Evolutionary conservation across 1,140 invertebrate genomes (phyloP).

Genomic region (Teleopsis dalmanni): DNA sequence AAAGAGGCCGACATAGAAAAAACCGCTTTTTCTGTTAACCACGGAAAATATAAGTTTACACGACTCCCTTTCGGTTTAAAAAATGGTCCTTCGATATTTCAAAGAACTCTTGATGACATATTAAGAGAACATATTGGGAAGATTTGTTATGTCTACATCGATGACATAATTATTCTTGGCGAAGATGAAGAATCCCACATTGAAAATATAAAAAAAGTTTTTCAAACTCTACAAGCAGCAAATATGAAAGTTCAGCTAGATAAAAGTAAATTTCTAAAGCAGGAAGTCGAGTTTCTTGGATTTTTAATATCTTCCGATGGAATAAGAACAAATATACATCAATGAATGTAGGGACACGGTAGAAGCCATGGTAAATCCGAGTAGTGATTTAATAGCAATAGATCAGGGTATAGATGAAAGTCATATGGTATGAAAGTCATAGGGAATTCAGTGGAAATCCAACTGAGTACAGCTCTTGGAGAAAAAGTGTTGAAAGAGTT

Average conservation of each 20-base stretch:
- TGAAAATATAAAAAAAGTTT: slow-evolving; percentile 2
- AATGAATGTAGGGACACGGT: no score
- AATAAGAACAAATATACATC: no score
- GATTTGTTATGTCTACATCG: slow-evolving; percentile 4
- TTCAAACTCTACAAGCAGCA: slow-evolving; percentile 1
- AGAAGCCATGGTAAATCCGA: no score
- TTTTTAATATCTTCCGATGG: no score
- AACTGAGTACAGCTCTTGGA: slow-evolving; percentile 8
- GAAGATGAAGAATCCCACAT: neutral
- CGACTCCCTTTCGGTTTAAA: neutral
- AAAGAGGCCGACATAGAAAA: slow-evolving; percentile 28
- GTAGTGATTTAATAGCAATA: no score
- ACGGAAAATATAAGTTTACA: slow-evolving; percentile 2
- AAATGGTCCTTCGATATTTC: neutral
- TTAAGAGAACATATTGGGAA: neutral
- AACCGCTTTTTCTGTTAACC: slow-evolving; percentile 37
- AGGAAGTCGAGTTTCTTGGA: no score
- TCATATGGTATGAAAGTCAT: neutral
- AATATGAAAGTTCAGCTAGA: slow-evolving; percentile 3
- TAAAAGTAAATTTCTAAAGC: neutral
- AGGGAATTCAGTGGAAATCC: neutral
- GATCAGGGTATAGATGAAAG: no score
- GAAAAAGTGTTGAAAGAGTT: slow-evolving; percentile 8
- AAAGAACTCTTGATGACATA: slow-evolving; percentile 1
- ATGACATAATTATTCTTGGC: slow-evolving; percentile 3